Base-by-base conservation (phyloP, 2,113 vertebrate genomes). In the Leptosomus discolor region DNA sequence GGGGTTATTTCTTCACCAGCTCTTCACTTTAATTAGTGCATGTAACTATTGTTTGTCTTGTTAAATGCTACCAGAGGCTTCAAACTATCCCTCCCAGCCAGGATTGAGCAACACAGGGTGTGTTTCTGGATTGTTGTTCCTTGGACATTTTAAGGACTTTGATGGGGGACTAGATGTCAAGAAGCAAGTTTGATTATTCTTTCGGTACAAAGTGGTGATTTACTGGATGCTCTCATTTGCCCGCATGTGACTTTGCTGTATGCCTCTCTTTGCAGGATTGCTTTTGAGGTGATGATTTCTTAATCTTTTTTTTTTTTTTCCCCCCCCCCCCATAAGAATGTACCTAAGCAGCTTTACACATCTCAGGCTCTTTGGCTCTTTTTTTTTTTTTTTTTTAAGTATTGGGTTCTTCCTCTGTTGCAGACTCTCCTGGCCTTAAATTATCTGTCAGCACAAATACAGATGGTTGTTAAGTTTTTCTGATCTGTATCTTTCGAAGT, bases 241-340 rank as follows among this genome's bases (percentile, higher is more conserved):
- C 81, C 11, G 6, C 1, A 2, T n/a, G 5, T 58, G 60, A 34
- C 51, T 91, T 51, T 41, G 30, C 41, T 76, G 34, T 34, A 1
- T 36, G 15, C 74, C 45, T 95, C 69, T 82, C 4, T 82, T 82
- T 82, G 37, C 37, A 79, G 82, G 34, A 20, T 68, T 88, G 45
- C 41, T 92, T 88, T 75, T 50, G 88, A 85, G 70, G 82, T 75
- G 64, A 75, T 56, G 77, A 65, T 92, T 94, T 87, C 51, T 92
- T 85, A 65, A 94, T 75, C n/a, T 53, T 64, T 78, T 75, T 37
- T 23, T 58, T 39, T 41, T 29, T 32, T 6, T 36, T 43, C 78
- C 76, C 46, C 32, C 60, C 20, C 50, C 9, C 32, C 60, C 20
- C 50, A 10, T 53, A 70, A 48, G 37, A 43, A 32, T 10, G 12